These are phyloP conservation scores for Oreortyx pictus DNA, from an alignment of 2,797 vertebrate genomes.

Conservation along the genomic window DNA sequence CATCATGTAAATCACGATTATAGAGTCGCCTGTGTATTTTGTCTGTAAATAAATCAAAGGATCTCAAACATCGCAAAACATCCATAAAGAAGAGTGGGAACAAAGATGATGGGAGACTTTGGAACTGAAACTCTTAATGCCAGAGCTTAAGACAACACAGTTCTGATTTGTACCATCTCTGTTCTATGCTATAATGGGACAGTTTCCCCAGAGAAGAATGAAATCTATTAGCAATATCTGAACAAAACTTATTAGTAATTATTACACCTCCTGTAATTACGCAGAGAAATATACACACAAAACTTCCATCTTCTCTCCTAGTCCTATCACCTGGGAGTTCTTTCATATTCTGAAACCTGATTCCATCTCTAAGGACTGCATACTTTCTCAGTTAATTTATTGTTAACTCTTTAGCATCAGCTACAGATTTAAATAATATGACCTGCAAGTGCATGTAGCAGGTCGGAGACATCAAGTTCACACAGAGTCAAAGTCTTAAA, in stretches of 20 bases:
- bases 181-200: background rate
- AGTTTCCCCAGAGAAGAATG: background rate
- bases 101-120: background rate
- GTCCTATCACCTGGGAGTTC: background rate
- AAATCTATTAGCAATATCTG: background rate
- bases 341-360: background rate
- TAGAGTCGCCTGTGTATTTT: background rate
- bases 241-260: background rate
- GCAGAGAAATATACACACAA: background rate
- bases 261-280: background rate
- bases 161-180: background rate
- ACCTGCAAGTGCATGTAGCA: background rate
- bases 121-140: background rate
- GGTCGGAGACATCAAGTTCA: background rate
- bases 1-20: background rate
- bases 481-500: background rate
- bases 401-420: constrained; percentile 8
- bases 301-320: background rate
- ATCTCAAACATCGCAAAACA: background rate
- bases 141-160: background rate
- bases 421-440: background rate
- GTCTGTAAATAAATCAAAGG: constrained; percentile 13
- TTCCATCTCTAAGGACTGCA: background rate
- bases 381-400: background rate
- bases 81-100: background rate